Percentiles rank a stretch among this genome's conserved stretches.
Conservation (phyloP, 2,113 vertebrate species). For the Crotophaga sulcirostris region DNA sequence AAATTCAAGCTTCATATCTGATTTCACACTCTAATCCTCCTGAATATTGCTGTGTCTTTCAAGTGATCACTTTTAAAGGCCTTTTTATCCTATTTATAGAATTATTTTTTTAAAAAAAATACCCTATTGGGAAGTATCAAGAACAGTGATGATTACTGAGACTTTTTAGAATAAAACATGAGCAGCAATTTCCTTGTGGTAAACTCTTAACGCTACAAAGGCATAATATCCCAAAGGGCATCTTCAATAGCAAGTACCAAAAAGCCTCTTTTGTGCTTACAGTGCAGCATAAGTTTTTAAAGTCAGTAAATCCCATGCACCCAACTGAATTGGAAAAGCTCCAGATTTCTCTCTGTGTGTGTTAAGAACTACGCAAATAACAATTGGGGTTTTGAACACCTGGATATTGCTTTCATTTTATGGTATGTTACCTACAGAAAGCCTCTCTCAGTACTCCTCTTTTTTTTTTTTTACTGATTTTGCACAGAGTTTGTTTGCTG, state of each 20-base stretch:
- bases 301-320: not conserved
- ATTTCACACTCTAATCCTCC: not conserved
- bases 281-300: not conserved
- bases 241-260: not conserved
- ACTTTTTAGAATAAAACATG: not conserved
- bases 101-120: not conserved
- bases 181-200: not conserved
- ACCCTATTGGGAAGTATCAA: not conserved
- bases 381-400: not conserved
- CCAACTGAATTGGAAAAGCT: not conserved
- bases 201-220: not conserved
- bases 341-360: not conserved
- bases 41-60: not conserved
- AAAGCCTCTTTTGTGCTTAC: not conserved
- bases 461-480: not conserved
- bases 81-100: not conserved
- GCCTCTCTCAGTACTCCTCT: not conserved
- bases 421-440: not conserved
- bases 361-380: not conserved
- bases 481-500: not conserved
- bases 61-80: not conserved
- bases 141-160: not conserved
- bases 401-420: not conserved
- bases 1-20: not conserved
- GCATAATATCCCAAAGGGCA: not conserved